Evolutionary conservation across 1,140 invertebrate genomes (phyloP), one percentile per base, ranked within the genome.

Genomic region (Drosophila gunungcola): DNA sequence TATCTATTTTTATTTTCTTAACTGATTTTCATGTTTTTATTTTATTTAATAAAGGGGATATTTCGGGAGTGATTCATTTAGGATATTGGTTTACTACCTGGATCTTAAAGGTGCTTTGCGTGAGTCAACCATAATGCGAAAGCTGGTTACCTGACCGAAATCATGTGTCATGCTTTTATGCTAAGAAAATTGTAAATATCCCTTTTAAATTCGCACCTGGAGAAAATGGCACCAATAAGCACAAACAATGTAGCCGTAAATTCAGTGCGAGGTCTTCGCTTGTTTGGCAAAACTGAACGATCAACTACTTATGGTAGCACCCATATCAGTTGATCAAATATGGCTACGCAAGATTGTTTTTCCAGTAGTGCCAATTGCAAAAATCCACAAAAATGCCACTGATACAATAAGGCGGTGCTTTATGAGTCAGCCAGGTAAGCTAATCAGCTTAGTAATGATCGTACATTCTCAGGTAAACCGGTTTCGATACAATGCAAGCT

Each of bases 341-440:
- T 48, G 39, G 72, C 49, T 29, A 21, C 38, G 4, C 11, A 6
- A 13, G n/a, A 52, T 67, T 36, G 42, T 45, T 11, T 65, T 45
- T 75, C 11, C 36, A 53, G 29, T 62, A 74, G 73, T 74, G 70
- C 34, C 52, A 75, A 75, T 52, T 54, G 73, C 73, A 75, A 75
- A 75, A 75, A 56, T 58, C 53, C 36, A 75, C 58, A 74, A 63
- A 63, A 48, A 49, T 62, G 34, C 45, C 39, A 27, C 32, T 58
- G 48, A 4, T 16, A 53, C 38, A 53, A 53, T 62, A 51, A 49
- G 34, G 67, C 43, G 32, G 21, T 29, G 39, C 7, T 34, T 13
- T 16, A 36, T 57, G 72, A 75, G 10, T 75, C 73, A 75, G 1
- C 27, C n/a, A 51, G 46, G 62, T 43, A 42, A 34, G 60, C 53